Percentiles rank a stretch among this genome's conserved stretches.
phyloP scores from a whole-genome alignment of 2,888 invertebrate species.

The Allygus modestus region DNA sequence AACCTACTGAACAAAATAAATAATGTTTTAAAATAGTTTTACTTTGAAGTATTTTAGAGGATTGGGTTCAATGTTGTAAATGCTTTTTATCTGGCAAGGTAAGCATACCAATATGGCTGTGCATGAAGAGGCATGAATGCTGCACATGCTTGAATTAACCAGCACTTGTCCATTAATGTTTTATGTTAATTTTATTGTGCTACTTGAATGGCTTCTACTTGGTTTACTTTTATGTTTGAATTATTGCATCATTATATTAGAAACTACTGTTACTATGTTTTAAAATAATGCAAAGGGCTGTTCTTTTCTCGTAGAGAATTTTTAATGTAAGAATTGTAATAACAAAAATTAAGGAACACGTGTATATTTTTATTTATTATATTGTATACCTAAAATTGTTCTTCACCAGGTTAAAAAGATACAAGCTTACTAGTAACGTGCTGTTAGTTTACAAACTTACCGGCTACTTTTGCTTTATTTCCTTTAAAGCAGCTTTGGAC shows the following conservation, averaged over 20 bases:
- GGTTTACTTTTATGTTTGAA: background rate
- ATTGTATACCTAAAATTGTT: no score
- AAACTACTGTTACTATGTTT: background rate
- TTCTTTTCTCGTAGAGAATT: conserved; percentile 3
- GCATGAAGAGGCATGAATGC: conserved; percentile 13
- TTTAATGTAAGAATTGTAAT: background rate
- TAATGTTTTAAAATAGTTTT: no score
- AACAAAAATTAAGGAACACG: no score
- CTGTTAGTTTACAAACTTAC: no score
- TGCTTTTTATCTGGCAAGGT: conserved; percentile 23
- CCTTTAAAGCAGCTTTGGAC: no score
- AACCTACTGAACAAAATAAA: background rate
- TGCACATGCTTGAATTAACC: conserved; percentile 41
- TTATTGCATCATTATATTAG: background rate
- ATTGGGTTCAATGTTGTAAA: background rate
- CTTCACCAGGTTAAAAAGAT: no score
- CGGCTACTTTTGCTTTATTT: no score
- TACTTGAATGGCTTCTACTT: conserved; percentile 25
- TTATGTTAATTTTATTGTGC: conserved; percentile 21
- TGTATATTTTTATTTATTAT: no score
- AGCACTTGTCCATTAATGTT: conserved; percentile 1
- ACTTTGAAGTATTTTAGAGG: background rate
- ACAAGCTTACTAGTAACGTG: no score
- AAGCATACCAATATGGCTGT: background rate
- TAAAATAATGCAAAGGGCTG: conserved; percentile 15